Percentiles rank a stretch among this genome's conserved stretches.
Evolutionary conservation across 37 sponge, comb jelly and placozoan genomes (phyloP).

Genomic region (Diacarnus erythraeanus): DNA sequence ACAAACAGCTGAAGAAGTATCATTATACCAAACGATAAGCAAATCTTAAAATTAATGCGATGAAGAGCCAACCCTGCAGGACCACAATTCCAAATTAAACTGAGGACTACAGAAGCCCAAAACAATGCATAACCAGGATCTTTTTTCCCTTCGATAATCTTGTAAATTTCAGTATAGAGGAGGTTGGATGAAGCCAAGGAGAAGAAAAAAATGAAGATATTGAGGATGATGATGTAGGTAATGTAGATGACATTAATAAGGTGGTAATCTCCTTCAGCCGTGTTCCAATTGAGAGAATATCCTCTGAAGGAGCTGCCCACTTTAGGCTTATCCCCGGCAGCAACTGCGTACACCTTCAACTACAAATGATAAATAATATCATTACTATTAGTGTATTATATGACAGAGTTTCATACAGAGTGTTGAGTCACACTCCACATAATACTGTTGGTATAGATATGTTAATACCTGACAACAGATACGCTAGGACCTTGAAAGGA

Average conservation of each 20-base stretch:
- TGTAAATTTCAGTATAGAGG: conserved; percentile 34
- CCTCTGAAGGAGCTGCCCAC: conserved; percentile 20
- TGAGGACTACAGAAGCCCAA: conserved; percentile 29
- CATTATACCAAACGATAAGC: conserved; percentile 9
- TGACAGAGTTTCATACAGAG: not conserved
- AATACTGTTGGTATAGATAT: too few species aligned
- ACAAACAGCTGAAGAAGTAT: conserved; percentile 33
- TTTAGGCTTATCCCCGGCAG: conserved; percentile 4
- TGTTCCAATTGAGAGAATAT: conserved; percentile 32
- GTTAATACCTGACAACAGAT: too few species aligned
- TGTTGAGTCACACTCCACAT: not conserved
- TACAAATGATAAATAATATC: conserved; percentile 2
- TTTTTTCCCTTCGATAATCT: conserved; percentile 21
- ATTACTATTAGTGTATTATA: too few species aligned
- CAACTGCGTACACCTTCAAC: conserved; percentile 38
- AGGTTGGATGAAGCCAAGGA: conserved; percentile 6
- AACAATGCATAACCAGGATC: conserved; percentile 55
- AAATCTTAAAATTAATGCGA: not conserved
- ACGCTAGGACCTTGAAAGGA: too few species aligned
- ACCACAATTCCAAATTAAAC: conserved; percentile 38
- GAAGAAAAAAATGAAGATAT: conserved; percentile 44
- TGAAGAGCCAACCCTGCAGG: conserved; percentile 46
- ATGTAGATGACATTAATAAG: not conserved
- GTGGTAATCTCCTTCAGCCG: not conserved
- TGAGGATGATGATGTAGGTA: conserved; percentile 14